Conservation (phyloP, 2,888 invertebrate genomes). For the Agrotis segetum region DNA sequence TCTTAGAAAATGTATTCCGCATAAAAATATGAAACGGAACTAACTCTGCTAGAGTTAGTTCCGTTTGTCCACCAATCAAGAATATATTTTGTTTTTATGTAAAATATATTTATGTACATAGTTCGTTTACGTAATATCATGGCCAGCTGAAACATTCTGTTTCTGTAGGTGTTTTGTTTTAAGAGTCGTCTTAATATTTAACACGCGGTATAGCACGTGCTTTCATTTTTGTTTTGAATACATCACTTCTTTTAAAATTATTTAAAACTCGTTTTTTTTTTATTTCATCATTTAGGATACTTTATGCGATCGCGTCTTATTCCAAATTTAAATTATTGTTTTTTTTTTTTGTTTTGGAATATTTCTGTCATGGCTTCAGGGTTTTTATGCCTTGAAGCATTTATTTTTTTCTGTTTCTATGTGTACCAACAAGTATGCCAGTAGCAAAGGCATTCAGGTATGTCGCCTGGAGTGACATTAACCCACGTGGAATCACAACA, state of each 20-base stretch:
- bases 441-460: slow-evolving; percentile 23
- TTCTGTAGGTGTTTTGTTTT: slow-evolving; percentile 19
- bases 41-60: too few species aligned
- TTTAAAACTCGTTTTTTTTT: neutral
- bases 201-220: slow-evolving; percentile 46
- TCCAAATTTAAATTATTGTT: slow-evolving; percentile 22
- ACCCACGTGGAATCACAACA: slow-evolving; percentile 36
- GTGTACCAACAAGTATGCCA: neutral
- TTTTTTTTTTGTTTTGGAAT: too few species aligned
- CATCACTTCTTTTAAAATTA: neutral
- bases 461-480: slow-evolving; percentile 38
- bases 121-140: neutral
- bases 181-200: slow-evolving; percentile 9
- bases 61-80: too few species aligned
- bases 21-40: too few species aligned
- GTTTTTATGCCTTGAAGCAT: too few species aligned
- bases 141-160: slow-evolving; percentile 1
- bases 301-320: neutral
- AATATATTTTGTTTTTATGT: too few species aligned
- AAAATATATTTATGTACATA: too few species aligned
- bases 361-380: too few species aligned
- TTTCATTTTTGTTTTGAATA: slow-evolving; percentile 23
- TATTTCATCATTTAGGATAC: neutral
- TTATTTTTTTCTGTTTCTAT: too few species aligned
- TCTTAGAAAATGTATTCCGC: too few species aligned